A percentile compares a stretch with the other conserved stretches of the same genome.
phyloP scores from a whole-genome alignment of 1,140 invertebrate genomes.

The Asobara japonica region DNA sequence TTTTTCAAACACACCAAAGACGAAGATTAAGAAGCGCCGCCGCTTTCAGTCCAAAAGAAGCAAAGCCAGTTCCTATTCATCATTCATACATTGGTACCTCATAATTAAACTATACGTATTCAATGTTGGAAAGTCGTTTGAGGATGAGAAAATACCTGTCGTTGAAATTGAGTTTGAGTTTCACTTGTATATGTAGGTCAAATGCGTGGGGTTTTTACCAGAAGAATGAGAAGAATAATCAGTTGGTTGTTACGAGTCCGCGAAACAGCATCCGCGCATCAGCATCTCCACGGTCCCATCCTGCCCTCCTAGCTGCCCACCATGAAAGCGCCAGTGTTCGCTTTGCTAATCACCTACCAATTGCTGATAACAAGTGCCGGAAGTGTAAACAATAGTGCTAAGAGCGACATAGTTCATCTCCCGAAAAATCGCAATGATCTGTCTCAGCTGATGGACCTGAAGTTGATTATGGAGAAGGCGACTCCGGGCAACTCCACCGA shows the following conservation, averaged over 20 bases:
- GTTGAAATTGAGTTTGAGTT: constrained; percentile 48
- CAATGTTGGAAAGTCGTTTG: background rate
- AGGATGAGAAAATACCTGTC: constrained; percentile 20
- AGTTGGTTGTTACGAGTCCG: background rate
- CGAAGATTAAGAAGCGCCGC: too few species aligned
- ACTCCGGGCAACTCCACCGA: constrained; percentile 1
- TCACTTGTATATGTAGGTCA: constrained; percentile 54
- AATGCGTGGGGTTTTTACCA: background rate
- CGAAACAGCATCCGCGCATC: background rate
- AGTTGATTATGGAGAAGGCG: background rate
- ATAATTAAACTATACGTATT: background rate
- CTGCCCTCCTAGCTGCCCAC: background rate
- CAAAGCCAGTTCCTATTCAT: background rate
- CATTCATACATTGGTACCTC: background rate
- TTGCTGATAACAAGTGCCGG: background rate
- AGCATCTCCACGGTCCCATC: background rate
- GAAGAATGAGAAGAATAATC: background rate
- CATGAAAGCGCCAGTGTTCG: background rate
- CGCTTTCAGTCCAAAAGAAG: too few species aligned
- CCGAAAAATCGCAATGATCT: background rate
- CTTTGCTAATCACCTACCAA: background rate
- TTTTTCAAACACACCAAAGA: too few species aligned
- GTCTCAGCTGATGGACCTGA: background rate
- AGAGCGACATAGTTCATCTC: too few species aligned
- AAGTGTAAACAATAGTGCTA: background rate